Evolutionary conservation across 2,797 vertebrate genomes (phyloP).

Genomic region (Chromobotia macracanthus): DNA sequence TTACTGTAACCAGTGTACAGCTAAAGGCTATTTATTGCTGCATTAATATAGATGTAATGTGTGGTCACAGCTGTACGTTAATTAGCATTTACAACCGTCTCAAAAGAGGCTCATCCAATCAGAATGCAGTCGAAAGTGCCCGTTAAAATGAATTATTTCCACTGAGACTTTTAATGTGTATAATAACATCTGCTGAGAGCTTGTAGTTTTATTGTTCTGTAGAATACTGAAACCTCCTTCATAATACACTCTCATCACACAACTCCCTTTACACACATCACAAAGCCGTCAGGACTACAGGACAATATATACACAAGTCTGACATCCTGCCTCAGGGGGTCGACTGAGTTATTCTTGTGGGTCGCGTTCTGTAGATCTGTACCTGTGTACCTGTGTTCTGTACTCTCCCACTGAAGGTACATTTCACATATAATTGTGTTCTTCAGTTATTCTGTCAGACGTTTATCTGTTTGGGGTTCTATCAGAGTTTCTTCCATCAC

Average conservation of each 20-base stretch:
- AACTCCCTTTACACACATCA: background rate
- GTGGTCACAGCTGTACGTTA: too few relatives aligned
- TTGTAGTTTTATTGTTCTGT: background rate
- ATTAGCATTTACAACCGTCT: too few relatives aligned
- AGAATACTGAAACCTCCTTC: background rate
- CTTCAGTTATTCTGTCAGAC: conserved; percentile 28
- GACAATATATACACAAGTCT: conserved; percentile 19
- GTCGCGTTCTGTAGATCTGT: conserved; percentile 42
- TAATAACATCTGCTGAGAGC: background rate
- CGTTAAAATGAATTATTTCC: background rate
- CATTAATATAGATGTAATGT: too few relatives aligned
- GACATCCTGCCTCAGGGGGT: conserved; percentile 27
- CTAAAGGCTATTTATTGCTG: too few relatives aligned
- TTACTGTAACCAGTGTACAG: too few relatives aligned
- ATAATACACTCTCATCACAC: conserved; percentile 13
- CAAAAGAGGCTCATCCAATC: too few relatives aligned
- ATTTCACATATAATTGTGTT: conserved; percentile 40
- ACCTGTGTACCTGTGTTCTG: too few relatives aligned
- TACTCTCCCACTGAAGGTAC: conserved; percentile 39
- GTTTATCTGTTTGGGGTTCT: conserved; percentile 31
- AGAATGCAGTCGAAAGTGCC: too few relatives aligned
- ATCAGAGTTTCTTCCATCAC: conserved; percentile 23
- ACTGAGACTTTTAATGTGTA: background rate
- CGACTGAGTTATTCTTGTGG: conserved; percentile 32
- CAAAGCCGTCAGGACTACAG: conserved; percentile 17